Evolutionary conservation across 2,888 invertebrate species (phyloP).

Genomic region (Zaprionus bogoriensis): DNA sequence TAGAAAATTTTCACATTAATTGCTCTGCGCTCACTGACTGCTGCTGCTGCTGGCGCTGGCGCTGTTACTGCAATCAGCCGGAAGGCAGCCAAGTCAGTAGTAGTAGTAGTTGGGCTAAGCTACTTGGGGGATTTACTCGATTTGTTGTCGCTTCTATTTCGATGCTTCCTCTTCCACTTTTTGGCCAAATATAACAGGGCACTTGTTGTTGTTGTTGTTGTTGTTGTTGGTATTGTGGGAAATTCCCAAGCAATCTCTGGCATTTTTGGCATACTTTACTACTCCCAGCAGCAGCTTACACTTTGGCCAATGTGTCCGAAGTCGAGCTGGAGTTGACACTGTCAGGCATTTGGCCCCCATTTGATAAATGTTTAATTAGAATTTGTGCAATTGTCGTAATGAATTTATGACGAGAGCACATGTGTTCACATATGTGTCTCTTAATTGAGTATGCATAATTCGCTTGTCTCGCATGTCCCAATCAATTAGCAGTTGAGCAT

Average conservation of each 20-base stretch:
- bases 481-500: too few species aligned
- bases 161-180: slow-evolving; percentile 12
- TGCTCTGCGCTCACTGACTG: slow-evolving; percentile 45
- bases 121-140: slow-evolving; percentile 64
- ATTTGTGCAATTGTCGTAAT: slow-evolving; percentile 1
- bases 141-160: slow-evolving; percentile 53
- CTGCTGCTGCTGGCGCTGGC: neutral
- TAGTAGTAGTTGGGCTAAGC: slow-evolving; percentile 47
- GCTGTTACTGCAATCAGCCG: slow-evolving; percentile 54
- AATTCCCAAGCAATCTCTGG: too few species aligned
- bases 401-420: neutral
- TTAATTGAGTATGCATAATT: neutral
- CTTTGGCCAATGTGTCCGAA: neutral
- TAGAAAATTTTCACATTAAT: slow-evolving; percentile 69
- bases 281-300: too few species aligned
- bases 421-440: neutral
- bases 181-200: neutral
- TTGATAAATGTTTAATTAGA: slow-evolving; percentile 28
- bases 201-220: neutral
- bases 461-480: neutral
- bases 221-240: neutral
- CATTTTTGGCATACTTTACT: neutral
- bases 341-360: too few species aligned
- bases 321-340: neutral
- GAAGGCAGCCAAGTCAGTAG: slow-evolving; percentile 41